Percentiles rank a stretch among this genome's conserved stretches.
phyloP scores from a whole-genome alignment of 1,140 invertebrate species.

The Drosophila subpulchrella region DNA sequence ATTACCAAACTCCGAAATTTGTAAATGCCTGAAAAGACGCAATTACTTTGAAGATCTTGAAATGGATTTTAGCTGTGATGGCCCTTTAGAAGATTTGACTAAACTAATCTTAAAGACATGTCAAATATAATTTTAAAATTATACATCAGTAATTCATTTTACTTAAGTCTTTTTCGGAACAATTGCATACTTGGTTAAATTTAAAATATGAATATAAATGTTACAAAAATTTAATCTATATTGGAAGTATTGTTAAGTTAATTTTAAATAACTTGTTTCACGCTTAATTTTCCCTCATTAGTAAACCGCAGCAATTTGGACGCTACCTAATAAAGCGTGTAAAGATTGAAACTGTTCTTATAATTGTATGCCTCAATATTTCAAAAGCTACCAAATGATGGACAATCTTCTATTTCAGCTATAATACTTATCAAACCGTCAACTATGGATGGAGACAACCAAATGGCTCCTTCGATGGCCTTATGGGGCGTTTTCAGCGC shows the following conservation, averaged over 20 bases:
- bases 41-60: neutral
- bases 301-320: too few relatives aligned
- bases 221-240: too few relatives aligned
- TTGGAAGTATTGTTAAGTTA: too few relatives aligned
- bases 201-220: neutral
- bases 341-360: too few relatives aligned
- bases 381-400: too few relatives aligned
- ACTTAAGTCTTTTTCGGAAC: too few relatives aligned
- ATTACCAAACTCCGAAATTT: neutral
- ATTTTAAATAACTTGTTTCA: too few relatives aligned
- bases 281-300: too few relatives aligned
- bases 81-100: neutral
- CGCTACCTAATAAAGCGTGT: too few relatives aligned
- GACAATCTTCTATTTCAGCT: slow-evolving; percentile 62
- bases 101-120: neutral
- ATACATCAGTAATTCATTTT: too few relatives aligned
- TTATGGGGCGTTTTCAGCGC: slow-evolving; percentile 86
- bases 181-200: neutral
- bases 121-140: neutral
- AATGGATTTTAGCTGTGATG: neutral
- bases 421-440: slow-evolving; percentile 85
- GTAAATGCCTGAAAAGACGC: neutral
- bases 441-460: slow-evolving; percentile 85
- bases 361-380: too few relatives aligned
- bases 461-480: slow-evolving; percentile 86